These are phyloP conservation scores for Pomacea maculata DNA, from an alignment of 1,140 invertebrate genomes.

Conservation along the genomic window DNA sequence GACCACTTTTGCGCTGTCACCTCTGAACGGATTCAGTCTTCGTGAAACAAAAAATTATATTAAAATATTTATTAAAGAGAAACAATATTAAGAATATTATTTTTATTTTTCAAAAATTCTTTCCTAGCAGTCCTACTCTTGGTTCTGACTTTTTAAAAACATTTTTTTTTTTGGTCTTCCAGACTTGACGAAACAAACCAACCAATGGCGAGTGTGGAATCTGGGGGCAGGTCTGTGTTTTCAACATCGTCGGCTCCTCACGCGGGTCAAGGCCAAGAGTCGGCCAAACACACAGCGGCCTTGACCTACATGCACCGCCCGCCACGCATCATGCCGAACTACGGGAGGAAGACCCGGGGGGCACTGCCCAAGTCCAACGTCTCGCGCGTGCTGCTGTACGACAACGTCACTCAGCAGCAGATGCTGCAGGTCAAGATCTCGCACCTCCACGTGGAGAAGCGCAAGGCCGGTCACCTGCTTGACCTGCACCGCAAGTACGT, in stretches of 20 bases:
- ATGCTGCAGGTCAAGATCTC: constrained; percentile 54
- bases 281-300: constrained; percentile 3
- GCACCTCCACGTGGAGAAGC: constrained; percentile 44
- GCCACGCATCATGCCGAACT: constrained; percentile 57
- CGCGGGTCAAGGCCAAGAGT: neutral
- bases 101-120: too few relatives aligned
- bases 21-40: too few relatives aligned
- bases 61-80: too few relatives aligned
- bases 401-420: constrained; percentile 58
- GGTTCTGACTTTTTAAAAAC: too few relatives aligned
- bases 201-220: too few relatives aligned
- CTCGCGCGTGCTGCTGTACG: constrained; percentile 56
- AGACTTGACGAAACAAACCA: too few relatives aligned
- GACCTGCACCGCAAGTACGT: constrained; percentile 44
- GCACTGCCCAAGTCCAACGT: constrained; percentile 54
- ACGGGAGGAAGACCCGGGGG: constrained; percentile 42
- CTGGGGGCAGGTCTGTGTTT: too few relatives aligned
- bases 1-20: too few relatives aligned
- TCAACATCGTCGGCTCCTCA: neutral
- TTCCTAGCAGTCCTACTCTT: too few relatives aligned
- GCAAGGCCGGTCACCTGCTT: constrained; percentile 38
- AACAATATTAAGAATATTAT: too few relatives aligned
- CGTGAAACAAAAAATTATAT: too few relatives aligned
- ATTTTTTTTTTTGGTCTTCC: too few relatives aligned
- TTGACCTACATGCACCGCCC: constrained; percentile 57